These are phyloP conservation scores for Drosophila koepferae DNA, from an alignment of 2,888 invertebrate species.

Conservation along the genomic window DNA sequence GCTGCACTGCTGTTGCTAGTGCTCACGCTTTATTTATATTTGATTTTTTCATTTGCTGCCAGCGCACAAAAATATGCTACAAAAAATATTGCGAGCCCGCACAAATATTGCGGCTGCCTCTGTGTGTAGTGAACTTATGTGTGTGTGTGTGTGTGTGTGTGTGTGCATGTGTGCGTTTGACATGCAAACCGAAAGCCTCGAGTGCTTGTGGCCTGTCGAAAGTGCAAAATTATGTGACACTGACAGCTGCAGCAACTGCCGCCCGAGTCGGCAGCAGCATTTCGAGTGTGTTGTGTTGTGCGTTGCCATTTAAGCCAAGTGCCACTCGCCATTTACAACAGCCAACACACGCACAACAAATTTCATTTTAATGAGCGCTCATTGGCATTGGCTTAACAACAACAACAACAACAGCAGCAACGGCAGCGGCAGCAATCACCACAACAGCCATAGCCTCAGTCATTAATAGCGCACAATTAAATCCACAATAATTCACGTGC, in stretches of 20 bases:
- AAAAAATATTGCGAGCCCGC: constrained; percentile 25
- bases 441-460: constrained; percentile 28
- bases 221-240: constrained; percentile 68
- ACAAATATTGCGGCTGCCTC: constrained; percentile 32
- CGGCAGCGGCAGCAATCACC: constrained; percentile 1
- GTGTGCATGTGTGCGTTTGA: constrained; percentile 47
- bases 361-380: constrained; percentile 73
- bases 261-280: constrained; percentile 31
- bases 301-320: constrained; percentile 66
- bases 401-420: constrained; percentile 1
- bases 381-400: constrained; percentile 44
- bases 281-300: constrained; percentile 58
- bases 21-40: constrained; percentile 12
- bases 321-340: constrained; percentile 55
- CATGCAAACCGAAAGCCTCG: constrained; percentile 58
- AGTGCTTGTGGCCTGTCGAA: constrained; percentile 69
- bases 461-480: constrained; percentile 74
- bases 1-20: background rate
- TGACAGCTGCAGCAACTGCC: constrained; percentile 57
- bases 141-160: constrained; percentile 7
- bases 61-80: constrained; percentile 55
- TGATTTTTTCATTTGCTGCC: constrained; percentile 3
- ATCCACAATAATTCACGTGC: constrained; percentile 71
- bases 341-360: constrained; percentile 59
- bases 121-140: constrained; percentile 10